Percentiles rank a stretch among this genome's conserved stretches.
phyloP scores from a whole-genome alignment of 2,888 invertebrate species.

The Tortricodes alternella region DNA sequence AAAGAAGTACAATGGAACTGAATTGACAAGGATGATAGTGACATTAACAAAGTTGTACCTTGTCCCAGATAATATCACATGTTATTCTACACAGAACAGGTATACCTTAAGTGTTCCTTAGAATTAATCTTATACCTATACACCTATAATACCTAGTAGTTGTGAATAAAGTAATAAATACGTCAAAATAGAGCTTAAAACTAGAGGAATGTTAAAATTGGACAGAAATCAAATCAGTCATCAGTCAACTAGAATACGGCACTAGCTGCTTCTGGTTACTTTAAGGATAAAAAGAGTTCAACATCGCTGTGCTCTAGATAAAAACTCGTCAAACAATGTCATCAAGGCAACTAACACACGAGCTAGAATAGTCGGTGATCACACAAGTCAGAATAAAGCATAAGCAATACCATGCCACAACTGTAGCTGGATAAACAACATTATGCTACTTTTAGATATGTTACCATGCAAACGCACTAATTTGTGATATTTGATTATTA shows the following conservation, averaged over 20 bases:
- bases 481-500: constrained; percentile 7
- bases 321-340: neutral
- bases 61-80: too few species aligned
- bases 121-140: constrained; percentile 28
- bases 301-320: too few species aligned
- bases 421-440: constrained; percentile 1
- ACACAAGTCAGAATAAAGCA: too few species aligned
- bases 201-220: constrained; percentile 49
- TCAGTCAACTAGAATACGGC: constrained; percentile 7
- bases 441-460: constrained; percentile 14
- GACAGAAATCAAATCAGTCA: constrained; percentile 15
- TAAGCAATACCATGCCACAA: too few species aligned
- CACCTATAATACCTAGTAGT: constrained; percentile 20
- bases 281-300: neutral
- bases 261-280: neutral
- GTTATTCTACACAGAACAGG: constrained; percentile 9
- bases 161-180: too few species aligned
- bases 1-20: constrained; percentile 18
- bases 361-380: too few species aligned
- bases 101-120: constrained; percentile 13
- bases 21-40: too few species aligned
- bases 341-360: too few species aligned
- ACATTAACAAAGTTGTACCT: too few species aligned
- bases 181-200: constrained; percentile 27
- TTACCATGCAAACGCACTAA: neutral